Conservation (phyloP, 2,113 vertebrate genomes). For the Carettochelys insculpta region DNA sequence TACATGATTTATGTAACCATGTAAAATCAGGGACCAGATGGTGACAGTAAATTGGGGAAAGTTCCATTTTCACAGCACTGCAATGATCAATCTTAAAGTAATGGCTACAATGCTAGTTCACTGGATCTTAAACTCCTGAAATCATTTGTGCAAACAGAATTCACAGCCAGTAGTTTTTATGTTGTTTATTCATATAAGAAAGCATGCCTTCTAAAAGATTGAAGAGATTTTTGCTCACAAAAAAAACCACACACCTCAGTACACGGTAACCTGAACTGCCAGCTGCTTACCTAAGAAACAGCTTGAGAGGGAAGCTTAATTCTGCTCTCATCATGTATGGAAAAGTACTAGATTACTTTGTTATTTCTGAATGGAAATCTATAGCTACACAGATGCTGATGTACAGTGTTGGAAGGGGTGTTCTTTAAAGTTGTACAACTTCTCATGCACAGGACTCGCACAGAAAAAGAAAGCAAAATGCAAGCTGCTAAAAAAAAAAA, state of each 20-base stretch:
- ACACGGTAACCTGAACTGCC: conserved; percentile 68
- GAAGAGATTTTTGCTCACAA: conserved; percentile 56
- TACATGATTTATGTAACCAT: conserved; percentile 5
- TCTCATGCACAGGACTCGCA: conserved; percentile 27
- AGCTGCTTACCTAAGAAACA: conserved; percentile 51
- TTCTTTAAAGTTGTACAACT: neutral
- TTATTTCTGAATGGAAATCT: conserved; percentile 38
- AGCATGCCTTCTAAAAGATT: conserved; percentile 23
- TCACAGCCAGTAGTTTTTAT: neutral
- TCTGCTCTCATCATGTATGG: conserved; percentile 50
- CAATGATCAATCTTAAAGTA: neutral
- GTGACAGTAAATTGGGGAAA: neutral
- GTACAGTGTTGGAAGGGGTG: neutral
- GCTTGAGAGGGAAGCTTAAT: conserved; percentile 47
- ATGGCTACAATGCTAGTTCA: neutral
- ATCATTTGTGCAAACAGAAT: conserved; percentile 15
- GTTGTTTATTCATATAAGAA: neutral
- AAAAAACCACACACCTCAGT: conserved; percentile 64
- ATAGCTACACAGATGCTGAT: neutral
- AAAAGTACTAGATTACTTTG: conserved; percentile 72
- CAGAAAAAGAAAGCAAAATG: conserved; percentile 30
- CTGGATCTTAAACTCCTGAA: neutral
- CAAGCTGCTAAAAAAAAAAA: neutral
- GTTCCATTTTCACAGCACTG: conserved; percentile 29
- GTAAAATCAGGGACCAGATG: neutral